phyloP scores from a whole-genome alignment of 2,797 vertebrate genomes.

The Scyliorhinus canicula region DNA sequence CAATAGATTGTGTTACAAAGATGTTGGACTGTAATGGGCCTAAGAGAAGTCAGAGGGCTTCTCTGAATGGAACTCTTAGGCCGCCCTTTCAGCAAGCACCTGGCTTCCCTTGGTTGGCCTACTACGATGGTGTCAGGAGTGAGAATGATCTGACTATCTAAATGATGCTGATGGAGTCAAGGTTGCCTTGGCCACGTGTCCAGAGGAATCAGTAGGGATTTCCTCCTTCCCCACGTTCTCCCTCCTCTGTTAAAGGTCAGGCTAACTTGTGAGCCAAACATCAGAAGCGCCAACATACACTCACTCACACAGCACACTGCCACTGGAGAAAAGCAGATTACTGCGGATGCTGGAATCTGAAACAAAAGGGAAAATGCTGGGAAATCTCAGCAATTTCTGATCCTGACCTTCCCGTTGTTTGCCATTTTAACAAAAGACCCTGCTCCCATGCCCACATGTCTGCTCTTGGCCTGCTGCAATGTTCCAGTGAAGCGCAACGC shows the following conservation, averaged over 20 bases:
- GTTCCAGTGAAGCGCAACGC: too few species aligned
- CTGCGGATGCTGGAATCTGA: too few species aligned
- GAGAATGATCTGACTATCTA: neutral
- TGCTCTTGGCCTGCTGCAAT: too few species aligned
- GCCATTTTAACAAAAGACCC: too few species aligned
- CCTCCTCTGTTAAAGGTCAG: neutral
- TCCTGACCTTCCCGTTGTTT: too few species aligned
- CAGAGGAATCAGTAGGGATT: neutral
- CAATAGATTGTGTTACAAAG: neutral
- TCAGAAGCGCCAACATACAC: too few species aligned
- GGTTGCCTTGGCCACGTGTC: neutral
- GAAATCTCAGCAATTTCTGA: too few species aligned
- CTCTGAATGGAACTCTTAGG: neutral
- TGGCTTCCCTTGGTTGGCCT: neutral
- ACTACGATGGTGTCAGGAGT: neutral
- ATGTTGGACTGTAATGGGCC: neutral
- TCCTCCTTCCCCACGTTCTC: neutral
- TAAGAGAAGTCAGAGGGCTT: neutral
- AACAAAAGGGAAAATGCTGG: too few species aligned
- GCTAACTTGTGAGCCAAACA: neutral
- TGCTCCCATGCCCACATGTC: too few species aligned
- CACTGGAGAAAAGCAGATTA: too few species aligned
- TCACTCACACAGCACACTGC: too few species aligned
- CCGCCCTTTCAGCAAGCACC: neutral
- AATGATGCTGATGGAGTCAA: neutral